phyloP scores from a whole-genome alignment of 1,140 invertebrate genomes.

The Leptestheria dahalacensis region DNA sequence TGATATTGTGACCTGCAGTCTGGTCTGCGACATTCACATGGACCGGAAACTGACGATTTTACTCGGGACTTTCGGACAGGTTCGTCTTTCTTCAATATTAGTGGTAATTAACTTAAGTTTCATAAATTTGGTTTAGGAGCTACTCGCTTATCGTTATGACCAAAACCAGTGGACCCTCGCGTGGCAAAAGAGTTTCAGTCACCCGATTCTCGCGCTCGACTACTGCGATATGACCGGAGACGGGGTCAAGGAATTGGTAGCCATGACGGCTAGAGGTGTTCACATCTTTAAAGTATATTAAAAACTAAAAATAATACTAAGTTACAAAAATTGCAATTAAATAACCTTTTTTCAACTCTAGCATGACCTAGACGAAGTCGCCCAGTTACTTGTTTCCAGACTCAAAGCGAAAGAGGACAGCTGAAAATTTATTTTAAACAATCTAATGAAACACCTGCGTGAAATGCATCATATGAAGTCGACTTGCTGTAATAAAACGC shows the following conservation, averaged over 20 bases:
- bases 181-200: conserved; percentile 37
- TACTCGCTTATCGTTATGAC: conserved; percentile 17
- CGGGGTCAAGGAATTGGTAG: conserved; percentile 47
- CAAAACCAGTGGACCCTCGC: conserved; percentile 30
- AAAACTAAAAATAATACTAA: neutral
- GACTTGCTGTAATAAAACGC: too few species aligned
- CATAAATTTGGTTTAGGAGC: conserved; percentile 6
- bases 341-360: conserved; percentile 23
- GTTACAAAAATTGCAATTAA: conserved; percentile 13
- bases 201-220: conserved; percentile 43
- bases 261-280: conserved; percentile 48
- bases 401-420: neutral
- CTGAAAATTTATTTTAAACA: too few species aligned
- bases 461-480: too few species aligned
- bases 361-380: conserved; percentile 13
- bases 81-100: conserved; percentile 20
- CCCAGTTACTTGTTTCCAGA: neutral
- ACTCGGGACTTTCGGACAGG: conserved; percentile 49
- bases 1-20: conserved; percentile 41
- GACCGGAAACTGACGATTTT: conserved; percentile 54
- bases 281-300: conserved; percentile 45
- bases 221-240: conserved; percentile 51
- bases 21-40: conserved; percentile 52
- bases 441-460: too few species aligned
- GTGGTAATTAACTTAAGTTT: neutral